phyloP scores from a whole-genome alignment of 1,140 invertebrate genomes.

The Lucilia cuprina region DNA sequence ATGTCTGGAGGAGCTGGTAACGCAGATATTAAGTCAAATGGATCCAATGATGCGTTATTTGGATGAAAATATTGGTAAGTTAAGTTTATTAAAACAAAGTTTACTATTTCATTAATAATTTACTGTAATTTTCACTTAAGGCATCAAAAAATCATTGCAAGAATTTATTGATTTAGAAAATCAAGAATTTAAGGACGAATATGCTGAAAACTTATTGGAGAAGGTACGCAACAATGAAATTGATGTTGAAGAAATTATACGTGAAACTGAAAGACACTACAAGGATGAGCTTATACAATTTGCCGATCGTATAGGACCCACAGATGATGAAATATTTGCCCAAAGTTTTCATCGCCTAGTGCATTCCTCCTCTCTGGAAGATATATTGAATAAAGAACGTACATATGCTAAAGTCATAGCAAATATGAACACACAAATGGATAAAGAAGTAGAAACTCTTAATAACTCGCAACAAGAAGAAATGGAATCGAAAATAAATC shows the following conservation, averaged over 20 bases:
- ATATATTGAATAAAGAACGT: constrained; percentile 81
- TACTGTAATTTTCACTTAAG: constrained; percentile 32
- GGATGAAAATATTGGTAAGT: constrained; percentile 62
- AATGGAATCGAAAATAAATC: constrained; percentile 59
- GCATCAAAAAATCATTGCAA: constrained; percentile 54
- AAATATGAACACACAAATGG: constrained; percentile 71
- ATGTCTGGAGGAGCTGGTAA: constrained; percentile 59
- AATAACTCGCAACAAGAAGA: constrained; percentile 69
- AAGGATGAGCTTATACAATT: constrained; percentile 73
- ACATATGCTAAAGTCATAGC: constrained; percentile 76
- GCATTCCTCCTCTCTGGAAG: constrained; percentile 78
- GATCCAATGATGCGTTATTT: constrained; percentile 61
- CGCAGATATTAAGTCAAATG: constrained; percentile 61
- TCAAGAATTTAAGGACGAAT: constrained; percentile 65
- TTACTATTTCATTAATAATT: neutral
- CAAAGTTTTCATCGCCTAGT: constrained; percentile 82
- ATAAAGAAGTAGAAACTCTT: constrained; percentile 71
- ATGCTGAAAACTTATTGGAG: constrained; percentile 63
- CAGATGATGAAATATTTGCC: constrained; percentile 81
- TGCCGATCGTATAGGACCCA: constrained; percentile 73
- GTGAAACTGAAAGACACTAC: constrained; percentile 74
- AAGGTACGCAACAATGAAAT: constrained; percentile 65
- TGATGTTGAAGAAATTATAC: constrained; percentile 73
- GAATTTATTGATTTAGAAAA: constrained; percentile 65
- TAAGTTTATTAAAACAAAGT: neutral